phyloP scores from a whole-genome alignment of 92 coral and sea anemone genomes.

The Porites rus region DNA sequence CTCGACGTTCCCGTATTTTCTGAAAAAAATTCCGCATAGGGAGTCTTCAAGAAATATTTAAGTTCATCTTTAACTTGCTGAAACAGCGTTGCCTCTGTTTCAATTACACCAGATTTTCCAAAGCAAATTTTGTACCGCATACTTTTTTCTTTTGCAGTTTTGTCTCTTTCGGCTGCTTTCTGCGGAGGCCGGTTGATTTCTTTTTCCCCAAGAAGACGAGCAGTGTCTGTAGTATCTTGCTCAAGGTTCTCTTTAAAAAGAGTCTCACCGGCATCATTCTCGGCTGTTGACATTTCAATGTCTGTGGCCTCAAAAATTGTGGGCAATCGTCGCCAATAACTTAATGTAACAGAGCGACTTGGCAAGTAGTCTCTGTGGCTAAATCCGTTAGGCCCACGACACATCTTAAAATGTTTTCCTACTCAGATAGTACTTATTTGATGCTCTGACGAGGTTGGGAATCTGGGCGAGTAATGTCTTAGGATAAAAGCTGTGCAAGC shows the following conservation, averaged over 20 bases:
- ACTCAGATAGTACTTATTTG: neutral
- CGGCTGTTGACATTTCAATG: slow-evolving; percentile 21
- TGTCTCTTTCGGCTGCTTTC: neutral
- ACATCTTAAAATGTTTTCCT: neutral
- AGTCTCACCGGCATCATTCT: neutral
- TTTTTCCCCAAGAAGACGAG: too few species aligned
- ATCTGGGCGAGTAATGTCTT: too few species aligned
- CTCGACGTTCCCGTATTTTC: neutral
- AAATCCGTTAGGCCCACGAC: slow-evolving; percentile 23
- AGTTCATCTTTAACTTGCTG: slow-evolving; percentile 25
- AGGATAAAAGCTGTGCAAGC: too few species aligned
- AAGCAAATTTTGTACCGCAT: neutral
- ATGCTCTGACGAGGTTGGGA: too few species aligned
- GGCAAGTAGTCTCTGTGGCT: slow-evolving; percentile 30
- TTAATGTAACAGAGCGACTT: neutral
- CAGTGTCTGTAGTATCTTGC: neutral
- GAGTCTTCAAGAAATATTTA: slow-evolving; percentile 16
- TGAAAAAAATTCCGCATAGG: slow-evolving; percentile 27
- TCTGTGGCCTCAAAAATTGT: slow-evolving; percentile 32
- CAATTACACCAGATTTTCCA: neutral
- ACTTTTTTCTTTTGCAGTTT: neutral
- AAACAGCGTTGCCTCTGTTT: neutral
- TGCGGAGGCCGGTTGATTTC: neutral
- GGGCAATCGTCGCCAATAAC: slow-evolving; percentile 22
- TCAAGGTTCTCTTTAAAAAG: neutral